Percentiles rank a stretch among this genome's conserved stretches.
phyloP scores from a whole-genome alignment of 2,797 vertebrate genomes.

The Acanthurus tractus region DNA sequence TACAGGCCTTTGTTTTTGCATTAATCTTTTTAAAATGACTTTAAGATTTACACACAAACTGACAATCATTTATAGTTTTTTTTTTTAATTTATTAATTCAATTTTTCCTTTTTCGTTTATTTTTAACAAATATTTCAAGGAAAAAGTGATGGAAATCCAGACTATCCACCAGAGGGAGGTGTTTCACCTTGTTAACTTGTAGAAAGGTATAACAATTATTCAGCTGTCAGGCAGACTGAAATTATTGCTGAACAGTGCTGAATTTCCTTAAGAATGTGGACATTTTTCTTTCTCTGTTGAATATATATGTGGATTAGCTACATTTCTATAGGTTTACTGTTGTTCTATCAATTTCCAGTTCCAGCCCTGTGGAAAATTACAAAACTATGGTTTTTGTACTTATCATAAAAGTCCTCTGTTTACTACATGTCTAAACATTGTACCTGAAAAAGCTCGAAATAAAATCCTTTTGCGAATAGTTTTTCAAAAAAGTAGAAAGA shows the following conservation, averaged over 20 bases:
- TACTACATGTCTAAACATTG: not conserved
- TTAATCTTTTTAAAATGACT: not conserved
- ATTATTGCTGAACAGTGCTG: constrained; percentile 20
- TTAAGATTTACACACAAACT: not conserved
- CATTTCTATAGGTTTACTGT: not conserved
- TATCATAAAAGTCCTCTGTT: not conserved
- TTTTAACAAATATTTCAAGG: not conserved
- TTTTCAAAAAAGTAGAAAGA: not conserved
- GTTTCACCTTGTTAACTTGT: not conserved
- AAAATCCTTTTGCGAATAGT: not conserved
- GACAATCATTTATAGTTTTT: not conserved
- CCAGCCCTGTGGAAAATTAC: not conserved
- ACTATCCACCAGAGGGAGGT: constrained; percentile 59
- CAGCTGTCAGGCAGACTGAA: constrained; percentile 1
- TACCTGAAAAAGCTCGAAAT: not conserved
- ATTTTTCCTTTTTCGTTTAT: not conserved
- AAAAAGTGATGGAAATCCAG: not conserved
- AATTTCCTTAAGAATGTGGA: constrained; percentile 9
- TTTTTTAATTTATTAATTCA: not conserved
- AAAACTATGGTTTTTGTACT: not conserved
- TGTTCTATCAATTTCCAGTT: constrained; percentile 15
- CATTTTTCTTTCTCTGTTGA: not conserved
- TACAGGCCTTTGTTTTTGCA: not conserved
- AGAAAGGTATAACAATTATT: constrained; percentile 1
- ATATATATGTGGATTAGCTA: not conserved